Percentiles rank a stretch among this genome's conserved stretches.
Evolutionary conservation across 2,888 invertebrate genomes (phyloP).

Genomic region (Epicampocera succincta): DNA sequence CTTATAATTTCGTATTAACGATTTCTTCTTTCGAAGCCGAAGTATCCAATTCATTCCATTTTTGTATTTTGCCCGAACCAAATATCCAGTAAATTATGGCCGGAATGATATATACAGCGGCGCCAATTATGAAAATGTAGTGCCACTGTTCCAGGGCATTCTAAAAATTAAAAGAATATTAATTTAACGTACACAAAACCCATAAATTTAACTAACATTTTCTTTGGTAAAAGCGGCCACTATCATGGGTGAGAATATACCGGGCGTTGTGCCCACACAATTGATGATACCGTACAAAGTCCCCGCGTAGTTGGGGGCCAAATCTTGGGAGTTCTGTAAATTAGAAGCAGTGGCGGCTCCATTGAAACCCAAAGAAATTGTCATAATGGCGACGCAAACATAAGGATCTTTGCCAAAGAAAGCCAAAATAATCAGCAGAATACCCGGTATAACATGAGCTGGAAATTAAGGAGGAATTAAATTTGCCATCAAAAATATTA

Average conservation of each 20-base stretch:
- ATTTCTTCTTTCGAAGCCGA: conserved; percentile 75
- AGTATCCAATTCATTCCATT: conserved; percentile 85
- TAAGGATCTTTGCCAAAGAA: conserved; percentile 85
- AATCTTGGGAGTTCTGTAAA: conserved; percentile 86
- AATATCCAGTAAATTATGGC: conserved; percentile 87
- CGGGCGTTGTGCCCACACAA: conserved; percentile 87
- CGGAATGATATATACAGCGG: conserved; percentile 86
- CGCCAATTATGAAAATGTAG: conserved; percentile 88
- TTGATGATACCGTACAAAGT: conserved; percentile 89
- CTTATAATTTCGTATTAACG: conserved; percentile 78
- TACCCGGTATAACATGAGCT: conserved; percentile 84
- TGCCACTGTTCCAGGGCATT: conserved; percentile 90
- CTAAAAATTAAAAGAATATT: conserved; percentile 81
- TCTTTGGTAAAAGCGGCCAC: conserved; percentile 83
- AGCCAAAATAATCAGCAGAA: conserved; percentile 84
- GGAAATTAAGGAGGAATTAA: conserved; percentile 71
- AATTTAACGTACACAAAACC: not conserved
- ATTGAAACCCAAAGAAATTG: conserved; percentile 86
- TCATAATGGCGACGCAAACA: conserved; percentile 85
- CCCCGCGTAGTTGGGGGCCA: conserved; percentile 89
- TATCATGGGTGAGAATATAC: conserved; percentile 87
- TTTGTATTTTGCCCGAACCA: conserved; percentile 87
- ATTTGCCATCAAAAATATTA: not conserved
- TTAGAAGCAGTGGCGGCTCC: conserved; percentile 85
- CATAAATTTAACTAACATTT: conserved; percentile 69